Conservation (phyloP, 2,797 vertebrate species). For the Diplodus sargus region DNA sequence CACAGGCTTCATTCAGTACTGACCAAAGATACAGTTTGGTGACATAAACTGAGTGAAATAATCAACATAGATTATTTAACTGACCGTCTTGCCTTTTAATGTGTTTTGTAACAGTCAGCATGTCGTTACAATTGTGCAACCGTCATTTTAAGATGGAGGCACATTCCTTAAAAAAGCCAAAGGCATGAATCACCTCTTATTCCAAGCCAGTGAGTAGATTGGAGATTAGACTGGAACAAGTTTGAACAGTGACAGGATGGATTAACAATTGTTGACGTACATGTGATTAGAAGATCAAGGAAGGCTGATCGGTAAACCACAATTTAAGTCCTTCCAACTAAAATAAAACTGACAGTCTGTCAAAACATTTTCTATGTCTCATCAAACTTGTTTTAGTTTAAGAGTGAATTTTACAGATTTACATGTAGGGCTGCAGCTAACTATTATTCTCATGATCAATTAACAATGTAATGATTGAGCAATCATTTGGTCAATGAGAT, state of each 20-base stretch:
- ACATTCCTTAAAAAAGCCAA: neutral
- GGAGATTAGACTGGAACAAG: slow-evolving; percentile 21
- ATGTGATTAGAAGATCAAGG: neutral
- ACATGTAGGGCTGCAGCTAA: neutral
- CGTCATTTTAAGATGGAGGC: neutral
- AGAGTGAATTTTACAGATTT: no score
- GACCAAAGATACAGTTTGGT: neutral
- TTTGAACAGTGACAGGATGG: slow-evolving; percentile 5
- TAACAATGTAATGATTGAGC: no score
- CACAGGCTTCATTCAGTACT: neutral
- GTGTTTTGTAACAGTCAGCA: neutral
- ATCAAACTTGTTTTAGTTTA: neutral
- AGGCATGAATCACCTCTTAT: neutral
- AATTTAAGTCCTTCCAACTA: neutral
- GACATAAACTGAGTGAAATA: neutral
- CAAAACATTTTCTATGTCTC: no score
- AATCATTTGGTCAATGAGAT: neutral
- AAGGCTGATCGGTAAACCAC: neutral
- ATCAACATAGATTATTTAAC: neutral
- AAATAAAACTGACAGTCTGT: no score
- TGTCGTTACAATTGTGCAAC: neutral
- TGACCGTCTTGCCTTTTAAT: neutral
- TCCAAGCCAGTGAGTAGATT: neutral
- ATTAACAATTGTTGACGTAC: neutral
- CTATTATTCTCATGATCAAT: no score